Evolutionary conservation across 1,140 invertebrate species (phyloP), one percentile per base, ranked within the genome.

Genomic region (Magallana ariakensis): DNA sequence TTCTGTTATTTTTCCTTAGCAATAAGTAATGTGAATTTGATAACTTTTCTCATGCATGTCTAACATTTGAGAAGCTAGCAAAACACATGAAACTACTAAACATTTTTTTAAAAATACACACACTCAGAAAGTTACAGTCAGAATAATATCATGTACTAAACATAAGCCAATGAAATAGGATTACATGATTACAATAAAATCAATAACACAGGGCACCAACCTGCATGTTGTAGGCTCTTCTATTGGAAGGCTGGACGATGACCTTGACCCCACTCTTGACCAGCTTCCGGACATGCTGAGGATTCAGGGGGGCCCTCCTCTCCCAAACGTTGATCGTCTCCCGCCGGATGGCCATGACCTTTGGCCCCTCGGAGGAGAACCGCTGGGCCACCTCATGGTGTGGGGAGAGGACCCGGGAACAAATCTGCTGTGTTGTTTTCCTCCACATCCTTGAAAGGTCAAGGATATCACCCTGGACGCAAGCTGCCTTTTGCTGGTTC

Each of bases 311-410:
- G 0, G 99, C 99, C 89, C 99, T 95, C 91, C 99, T 95, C 95
- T 99, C 99, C 99, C 99, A 99, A 92, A 99, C 98, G 92, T 98
- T 98, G 92, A 99, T 98, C 93, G 99, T 98, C 95, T 99, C 99
- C 54, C 98, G 93, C 46, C 95, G 91, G 58, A 96, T 95, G 7
- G 94, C 95, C 83, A 95, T 88, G 5, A 93, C 91, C 33, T 84
- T 86, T 19, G 82, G 54, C 6, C 54, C 80, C 4, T 86, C 82
- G 3, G 66, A 81, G 56, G 88, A 81, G 16, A 66, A 83, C 60
- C 90, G 85, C 53, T 85, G 87, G 62, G 46, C 85, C 16, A 83
- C 70, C 19, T 87, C 46, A 82, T 83, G 19, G 55, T 57, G 46
- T 57, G 87, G 87, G 22, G 58, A 80, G 11, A 85, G 82, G 22